A percentile compares a stretch with the other conserved stretches of the same genome.
phyloP scores from a whole-genome alignment of 2,888 invertebrate genomes.

The Drosophila ustulata region DNA sequence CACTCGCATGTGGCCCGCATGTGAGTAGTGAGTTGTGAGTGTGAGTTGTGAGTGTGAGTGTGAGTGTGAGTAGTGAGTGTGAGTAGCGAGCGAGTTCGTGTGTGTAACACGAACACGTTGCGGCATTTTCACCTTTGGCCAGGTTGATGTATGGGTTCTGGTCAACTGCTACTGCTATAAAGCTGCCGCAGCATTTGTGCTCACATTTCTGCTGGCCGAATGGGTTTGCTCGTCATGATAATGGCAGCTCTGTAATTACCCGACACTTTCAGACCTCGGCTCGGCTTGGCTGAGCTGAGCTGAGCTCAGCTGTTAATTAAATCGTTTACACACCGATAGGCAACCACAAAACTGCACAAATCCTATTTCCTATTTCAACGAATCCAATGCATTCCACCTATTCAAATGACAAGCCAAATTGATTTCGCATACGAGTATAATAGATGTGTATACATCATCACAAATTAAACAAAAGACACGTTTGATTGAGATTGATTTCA shows the following conservation, averaged over 20 bases:
- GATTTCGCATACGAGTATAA: constrained; percentile 1
- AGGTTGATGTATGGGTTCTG: constrained; percentile 24
- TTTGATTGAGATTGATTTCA: constrained; percentile 5
- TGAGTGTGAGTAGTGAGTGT: background rate
- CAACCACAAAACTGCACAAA: constrained; percentile 6
- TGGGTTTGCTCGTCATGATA: constrained; percentile 41
- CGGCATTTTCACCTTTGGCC: constrained; percentile 53
- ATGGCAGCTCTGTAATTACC: constrained; percentile 68
- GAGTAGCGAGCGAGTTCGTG: background rate
- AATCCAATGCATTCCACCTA: constrained; percentile 10
- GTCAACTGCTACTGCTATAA: constrained; percentile 7
- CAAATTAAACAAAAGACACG: constrained; percentile 2
- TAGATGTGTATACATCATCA: background rate
- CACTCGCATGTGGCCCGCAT: constrained; percentile 39
- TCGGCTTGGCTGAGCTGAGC: constrained; percentile 29
- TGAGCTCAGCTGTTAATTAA: constrained; percentile 57
- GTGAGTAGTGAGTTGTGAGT: background rate
- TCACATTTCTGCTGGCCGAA: constrained; percentile 39
- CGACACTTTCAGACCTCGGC: constrained; percentile 61
- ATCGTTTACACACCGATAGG: constrained; percentile 54
- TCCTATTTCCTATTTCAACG: constrained; percentile 4
- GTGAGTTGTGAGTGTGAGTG: background rate
- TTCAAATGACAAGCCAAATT: constrained; percentile 13
- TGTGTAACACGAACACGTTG: constrained; percentile 21
- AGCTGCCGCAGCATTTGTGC: constrained; percentile 22